phyloP scores from a whole-genome alignment of 2,113 vertebrate species.

The Athene noctua region DNA sequence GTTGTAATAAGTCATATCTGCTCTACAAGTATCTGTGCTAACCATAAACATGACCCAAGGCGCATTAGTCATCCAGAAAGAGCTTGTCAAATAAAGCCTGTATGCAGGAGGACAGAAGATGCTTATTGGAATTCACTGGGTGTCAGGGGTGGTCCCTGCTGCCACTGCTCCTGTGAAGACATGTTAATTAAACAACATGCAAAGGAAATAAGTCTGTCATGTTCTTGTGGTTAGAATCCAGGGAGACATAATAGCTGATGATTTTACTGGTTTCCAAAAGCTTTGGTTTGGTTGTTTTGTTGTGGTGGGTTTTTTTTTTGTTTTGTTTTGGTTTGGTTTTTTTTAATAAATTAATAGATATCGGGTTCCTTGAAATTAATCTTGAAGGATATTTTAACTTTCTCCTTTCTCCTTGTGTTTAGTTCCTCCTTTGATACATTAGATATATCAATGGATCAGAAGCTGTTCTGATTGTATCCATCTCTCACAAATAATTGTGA shows the following conservation, averaged over 20 bases:
- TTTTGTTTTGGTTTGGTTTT: too few species aligned
- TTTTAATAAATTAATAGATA: neutral
- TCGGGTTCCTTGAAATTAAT: neutral
- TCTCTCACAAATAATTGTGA: neutral
- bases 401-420: neutral
- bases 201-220: neutral
- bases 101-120: neutral
- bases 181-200: constrained; percentile 8
- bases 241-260: neutral
- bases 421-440: neutral
- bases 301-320: too few species aligned
- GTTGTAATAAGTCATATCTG: constrained; percentile 46
- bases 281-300: neutral
- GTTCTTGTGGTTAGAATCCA: neutral
- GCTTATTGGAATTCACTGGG: neutral
- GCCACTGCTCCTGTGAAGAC: neutral
- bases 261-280: neutral
- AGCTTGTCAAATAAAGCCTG: constrained; percentile 26
- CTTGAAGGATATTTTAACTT: neutral
- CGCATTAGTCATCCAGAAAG: neutral
- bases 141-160: neutral
- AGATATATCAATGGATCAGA: neutral
- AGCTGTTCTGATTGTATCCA: neutral
- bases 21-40: constrained; percentile 9
- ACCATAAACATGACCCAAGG: constrained; percentile 24